phyloP scores from a whole-genome alignment of 2,113 vertebrate species.

The Dicerorhinus sumatrensis region DNA sequence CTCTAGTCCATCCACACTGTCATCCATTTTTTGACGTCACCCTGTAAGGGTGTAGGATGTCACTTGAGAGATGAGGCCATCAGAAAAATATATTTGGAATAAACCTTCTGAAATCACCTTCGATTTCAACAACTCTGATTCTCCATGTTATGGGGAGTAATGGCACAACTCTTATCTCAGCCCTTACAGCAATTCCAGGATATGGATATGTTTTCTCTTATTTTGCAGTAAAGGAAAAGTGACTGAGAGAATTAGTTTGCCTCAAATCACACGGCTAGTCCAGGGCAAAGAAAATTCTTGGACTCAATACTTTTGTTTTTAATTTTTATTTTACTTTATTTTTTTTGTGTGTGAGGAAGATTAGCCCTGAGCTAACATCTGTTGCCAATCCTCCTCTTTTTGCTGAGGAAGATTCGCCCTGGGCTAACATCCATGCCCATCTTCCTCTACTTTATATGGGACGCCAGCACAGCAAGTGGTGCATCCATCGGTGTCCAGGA shows the following conservation, averaged over 20 bases:
- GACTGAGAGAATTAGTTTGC: not conserved
- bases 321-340: too few species aligned
- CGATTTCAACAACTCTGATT: not conserved
- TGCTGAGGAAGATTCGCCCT: too few species aligned
- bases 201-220: not conserved
- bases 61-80: not conserved
- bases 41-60: not conserved
- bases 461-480: too few species aligned
- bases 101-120: not conserved
- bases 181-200: not conserved
- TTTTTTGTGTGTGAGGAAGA: too few species aligned
- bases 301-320: not conserved
- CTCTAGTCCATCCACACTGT: not conserved
- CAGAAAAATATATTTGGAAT: not conserved
- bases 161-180: not conserved
- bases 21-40: not conserved
- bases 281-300: not conserved
- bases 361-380: too few species aligned
- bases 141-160: not conserved
- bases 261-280: not conserved
- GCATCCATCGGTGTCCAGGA: too few species aligned
- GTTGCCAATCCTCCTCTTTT: too few species aligned
- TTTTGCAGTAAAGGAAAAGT: not conserved
- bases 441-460: too few species aligned
- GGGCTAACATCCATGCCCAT: too few species aligned